These are phyloP conservation scores for Homarus americanus DNA, from an alignment of 1,140 invertebrate species.

Conservation along the genomic window DNA sequence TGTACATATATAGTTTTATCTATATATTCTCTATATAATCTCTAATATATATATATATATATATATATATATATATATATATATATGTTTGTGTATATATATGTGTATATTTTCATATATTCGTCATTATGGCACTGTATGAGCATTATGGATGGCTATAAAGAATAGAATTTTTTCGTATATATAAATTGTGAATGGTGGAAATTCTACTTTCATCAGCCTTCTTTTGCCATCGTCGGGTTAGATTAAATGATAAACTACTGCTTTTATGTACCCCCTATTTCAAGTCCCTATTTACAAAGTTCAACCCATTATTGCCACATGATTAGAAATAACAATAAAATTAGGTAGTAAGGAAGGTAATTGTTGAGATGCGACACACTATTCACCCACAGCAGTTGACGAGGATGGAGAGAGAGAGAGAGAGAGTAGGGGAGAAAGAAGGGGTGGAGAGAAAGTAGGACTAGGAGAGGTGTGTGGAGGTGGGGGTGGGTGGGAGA, in stretches of 20 bases:
- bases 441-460: not conserved
- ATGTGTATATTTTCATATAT: conserved; percentile 13
- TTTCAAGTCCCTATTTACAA: no score
- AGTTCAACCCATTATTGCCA: no score
- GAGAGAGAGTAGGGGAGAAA: not conserved
- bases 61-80: conserved; percentile 28
- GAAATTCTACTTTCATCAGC: no score
- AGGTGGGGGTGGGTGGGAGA: not conserved
- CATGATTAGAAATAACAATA: no score
- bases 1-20: conserved; percentile 4
- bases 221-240: no score
- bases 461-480: not conserved
- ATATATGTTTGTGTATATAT: not conserved
- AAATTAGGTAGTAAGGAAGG: no score
- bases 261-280: no score
- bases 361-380: not conserved
- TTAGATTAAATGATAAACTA: no score
- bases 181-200: no score
- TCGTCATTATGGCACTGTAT: conserved; percentile 50
- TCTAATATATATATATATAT: conserved; percentile 7
- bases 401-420: not conserved
- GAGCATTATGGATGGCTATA: conserved; percentile 31
- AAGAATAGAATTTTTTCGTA: not conserved
- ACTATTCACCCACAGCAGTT: not conserved
- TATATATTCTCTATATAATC: conserved; percentile 2